Evolutionary conservation across 2,888 invertebrate genomes (phyloP).

Genomic region (Callinectes sapidus): DNA sequence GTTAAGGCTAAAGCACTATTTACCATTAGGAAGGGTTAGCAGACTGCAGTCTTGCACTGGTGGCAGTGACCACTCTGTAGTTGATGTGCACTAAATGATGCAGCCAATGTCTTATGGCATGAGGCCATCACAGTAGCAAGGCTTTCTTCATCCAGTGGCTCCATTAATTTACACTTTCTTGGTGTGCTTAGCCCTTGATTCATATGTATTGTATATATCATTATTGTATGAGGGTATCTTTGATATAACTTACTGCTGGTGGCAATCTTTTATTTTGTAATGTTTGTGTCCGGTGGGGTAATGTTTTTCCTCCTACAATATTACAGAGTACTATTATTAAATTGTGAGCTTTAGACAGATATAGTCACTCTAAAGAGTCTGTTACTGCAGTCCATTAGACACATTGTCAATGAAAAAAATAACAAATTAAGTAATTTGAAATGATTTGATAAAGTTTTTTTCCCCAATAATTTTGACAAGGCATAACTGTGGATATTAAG

Average conservation of each 20-base stretch:
- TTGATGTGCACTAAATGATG: conserved; percentile 5
- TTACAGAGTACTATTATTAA: not conserved
- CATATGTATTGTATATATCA: not conserved
- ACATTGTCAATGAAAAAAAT: too few species aligned
- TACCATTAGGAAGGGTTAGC: not conserved
- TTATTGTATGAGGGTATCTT: not conserved
- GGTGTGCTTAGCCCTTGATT: not conserved
- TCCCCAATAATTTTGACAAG: too few species aligned
- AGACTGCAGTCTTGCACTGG: not conserved
- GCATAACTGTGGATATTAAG: too few species aligned
- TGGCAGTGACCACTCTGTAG: not conserved
- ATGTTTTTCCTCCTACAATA: not conserved
- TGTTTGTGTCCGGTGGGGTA: not conserved
- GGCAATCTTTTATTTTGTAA: not conserved
- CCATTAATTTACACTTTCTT: not conserved
- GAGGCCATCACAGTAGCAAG: conserved; percentile 3
- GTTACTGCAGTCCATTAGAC: not conserved
- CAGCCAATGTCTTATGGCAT: not conserved
- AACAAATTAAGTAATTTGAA: too few species aligned
- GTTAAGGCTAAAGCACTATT: not conserved
- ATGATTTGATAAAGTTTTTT: too few species aligned
- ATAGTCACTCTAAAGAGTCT: not conserved
- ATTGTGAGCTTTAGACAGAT: not conserved
- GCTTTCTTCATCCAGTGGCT: conserved; percentile 18
- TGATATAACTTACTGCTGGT: not conserved